Percentiles rank a stretch among this genome's conserved stretches.
Evolutionary conservation across 2,113 vertebrate genomes (phyloP).

Genomic region (Murina feae): DNA sequence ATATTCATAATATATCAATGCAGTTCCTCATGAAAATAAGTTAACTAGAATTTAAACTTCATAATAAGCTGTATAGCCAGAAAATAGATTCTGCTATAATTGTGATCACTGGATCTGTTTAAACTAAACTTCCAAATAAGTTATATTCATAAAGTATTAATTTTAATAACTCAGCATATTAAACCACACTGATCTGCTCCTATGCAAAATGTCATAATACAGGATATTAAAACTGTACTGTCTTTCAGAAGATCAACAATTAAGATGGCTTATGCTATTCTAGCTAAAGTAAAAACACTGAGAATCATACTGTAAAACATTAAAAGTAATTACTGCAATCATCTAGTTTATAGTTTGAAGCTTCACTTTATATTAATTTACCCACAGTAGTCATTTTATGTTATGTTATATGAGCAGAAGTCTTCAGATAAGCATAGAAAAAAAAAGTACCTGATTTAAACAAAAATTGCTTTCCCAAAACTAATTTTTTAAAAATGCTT

Average conservation of each 20-base stretch:
- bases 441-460: neutral
- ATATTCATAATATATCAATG: neutral
- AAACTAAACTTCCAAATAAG: conserved; percentile 29
- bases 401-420: neutral
- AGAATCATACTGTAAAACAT: neutral
- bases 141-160: neutral
- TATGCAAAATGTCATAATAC: neutral
- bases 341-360: neutral
- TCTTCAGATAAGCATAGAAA: neutral
- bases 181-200: neutral
- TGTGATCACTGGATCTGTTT: neutral
- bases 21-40: neutral
- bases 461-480: neutral
- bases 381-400: neutral
- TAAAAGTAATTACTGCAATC: neutral
- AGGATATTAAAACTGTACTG: neutral
- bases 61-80: neutral
- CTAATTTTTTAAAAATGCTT: neutral
- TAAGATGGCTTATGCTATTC: neutral
- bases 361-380: neutral
- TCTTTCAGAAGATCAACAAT: neutral
- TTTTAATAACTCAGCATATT: neutral
- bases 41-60: neutral
- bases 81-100: neutral
- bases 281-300: neutral